Evolutionary conservation across 2,113 vertebrate genomes (phyloP), one percentile per base, ranked within the genome.

Genomic region (Percopsis transmontana): DNA sequence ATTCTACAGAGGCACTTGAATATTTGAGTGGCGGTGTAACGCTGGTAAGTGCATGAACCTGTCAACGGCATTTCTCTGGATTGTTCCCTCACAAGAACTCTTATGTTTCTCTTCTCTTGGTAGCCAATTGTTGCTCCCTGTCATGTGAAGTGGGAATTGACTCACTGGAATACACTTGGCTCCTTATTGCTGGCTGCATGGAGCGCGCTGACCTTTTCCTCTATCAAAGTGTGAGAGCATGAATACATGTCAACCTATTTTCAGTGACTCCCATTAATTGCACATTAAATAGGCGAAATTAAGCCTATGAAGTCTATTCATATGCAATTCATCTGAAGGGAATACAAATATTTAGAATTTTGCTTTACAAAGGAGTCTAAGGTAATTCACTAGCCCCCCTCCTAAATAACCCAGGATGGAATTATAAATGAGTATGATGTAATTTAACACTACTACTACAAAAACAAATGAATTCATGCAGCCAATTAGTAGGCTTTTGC

Each of bases 351-450:
- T 16, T 20, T 18, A 1, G 48, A 50, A 33, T 79, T 38, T 58
- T 44, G n/a, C 60, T 69, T 47, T 33, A 58, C 47, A 53, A 62
- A 62, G 45, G 38, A 4, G 75, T 60, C 68, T 7, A 33, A 72
- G 58, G 62, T 61, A n/a, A n/a, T 58, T 74, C 67, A 79, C 79
- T 76, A 82, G 65, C 40, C 55, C n/a, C 24, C 64, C 65, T 72
- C 33, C 63, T 68, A 80, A 71, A 41, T 68, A 62, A 72, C 58
- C 62, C 19, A 6, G 9, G 13, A 50, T 72, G 33, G 72, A 79
- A 69, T 71, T 65, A 68, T 82, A 76, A 87, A 85, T 79, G 81
- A 33, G 71, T 55, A 62, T 62, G 55, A 58, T 5, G 19, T 51
- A 68, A 69, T 40, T 38, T 48, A 66, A 52, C 21, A 66, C 48